A percentile compares a stretch with the other conserved stretches of the same genome.
Evolutionary conservation across 2,888 invertebrate genomes (phyloP).

Genomic region (Lithosia quadra): DNA sequence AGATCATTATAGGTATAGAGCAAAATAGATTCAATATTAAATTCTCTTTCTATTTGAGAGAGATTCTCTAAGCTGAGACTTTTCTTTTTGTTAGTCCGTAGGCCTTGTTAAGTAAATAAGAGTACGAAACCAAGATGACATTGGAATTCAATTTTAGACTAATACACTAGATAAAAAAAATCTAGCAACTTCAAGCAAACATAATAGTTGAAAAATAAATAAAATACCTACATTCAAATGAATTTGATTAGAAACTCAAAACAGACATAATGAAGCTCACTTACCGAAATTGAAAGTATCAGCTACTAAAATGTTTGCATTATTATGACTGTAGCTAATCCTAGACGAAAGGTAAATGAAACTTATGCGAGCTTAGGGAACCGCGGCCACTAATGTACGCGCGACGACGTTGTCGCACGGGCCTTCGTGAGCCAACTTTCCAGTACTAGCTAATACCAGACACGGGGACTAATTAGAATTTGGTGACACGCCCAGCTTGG

Average conservation of each 20-base stretch:
- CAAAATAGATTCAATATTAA: no score
- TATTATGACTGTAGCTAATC: background rate
- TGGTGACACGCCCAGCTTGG: constrained; percentile 77
- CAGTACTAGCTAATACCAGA: constrained; percentile 82
- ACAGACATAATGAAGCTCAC: background rate
- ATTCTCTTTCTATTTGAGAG: no score
- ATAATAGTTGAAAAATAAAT: no score
- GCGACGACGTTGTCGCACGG: constrained; percentile 49
- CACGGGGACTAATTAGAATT: constrained; percentile 85
- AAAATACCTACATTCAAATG: no score
- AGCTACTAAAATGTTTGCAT: background rate
- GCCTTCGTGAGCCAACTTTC: constrained; percentile 60
- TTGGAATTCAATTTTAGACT: no score
- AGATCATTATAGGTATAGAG: no score
- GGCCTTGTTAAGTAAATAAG: no score
- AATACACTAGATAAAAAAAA: no score
- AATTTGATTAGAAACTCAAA: background rate
- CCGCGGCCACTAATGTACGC: constrained; percentile 32
- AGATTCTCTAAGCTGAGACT: no score
- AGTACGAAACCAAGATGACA: no score
- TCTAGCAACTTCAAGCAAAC: no score
- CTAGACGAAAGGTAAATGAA: background rate
- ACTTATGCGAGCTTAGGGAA: constrained; percentile 10
- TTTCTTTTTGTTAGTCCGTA: no score
- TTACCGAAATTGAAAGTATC: background rate